Conservation (phyloP, 2,888 invertebrate genomes). For the Noctua fimbriata region DNA sequence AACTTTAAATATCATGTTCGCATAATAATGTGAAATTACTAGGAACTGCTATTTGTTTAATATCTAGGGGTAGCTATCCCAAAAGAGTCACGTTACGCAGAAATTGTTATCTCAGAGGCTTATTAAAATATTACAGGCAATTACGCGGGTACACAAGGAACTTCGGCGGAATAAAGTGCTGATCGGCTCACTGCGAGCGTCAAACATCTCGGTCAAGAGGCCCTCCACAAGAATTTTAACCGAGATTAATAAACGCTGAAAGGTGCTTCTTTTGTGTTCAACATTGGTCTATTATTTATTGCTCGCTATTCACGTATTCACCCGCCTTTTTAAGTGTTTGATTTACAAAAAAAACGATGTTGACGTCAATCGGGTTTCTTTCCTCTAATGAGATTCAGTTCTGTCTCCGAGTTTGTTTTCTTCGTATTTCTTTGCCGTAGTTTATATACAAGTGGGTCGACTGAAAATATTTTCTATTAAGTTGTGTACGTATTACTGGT, state of each 20-base stretch:
- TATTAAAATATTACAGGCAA: constrained; percentile 64
- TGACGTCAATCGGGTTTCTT: constrained; percentile 40
- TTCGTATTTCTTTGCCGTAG: constrained; percentile 43
- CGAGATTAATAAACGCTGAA: constrained; percentile 53
- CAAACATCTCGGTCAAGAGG: constrained; percentile 60
- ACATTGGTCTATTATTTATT: constrained; percentile 44
- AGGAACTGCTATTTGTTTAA: constrained; percentile 32
- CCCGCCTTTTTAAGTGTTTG: constrained; percentile 36
- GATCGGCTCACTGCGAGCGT: constrained; percentile 53
- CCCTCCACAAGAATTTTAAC: constrained; percentile 55
- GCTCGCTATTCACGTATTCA: constrained; percentile 31
- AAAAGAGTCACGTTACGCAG: constrained; percentile 47
- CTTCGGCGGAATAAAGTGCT: constrained; percentile 44
- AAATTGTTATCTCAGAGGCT: constrained; percentile 51
- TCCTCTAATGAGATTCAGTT: constrained; percentile 55
- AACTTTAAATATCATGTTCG: constrained; percentile 38
- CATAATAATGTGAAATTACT: constrained; percentile 29
- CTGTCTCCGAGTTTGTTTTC: constrained; percentile 50
- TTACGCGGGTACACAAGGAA: constrained; percentile 49
- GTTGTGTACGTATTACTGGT: background rate
- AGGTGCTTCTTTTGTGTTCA: constrained; percentile 45
- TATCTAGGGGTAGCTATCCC: constrained; percentile 29
- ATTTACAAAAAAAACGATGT: constrained; percentile 46
- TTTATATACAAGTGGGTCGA: constrained; percentile 41
- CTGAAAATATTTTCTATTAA: constrained; percentile 34